These are phyloP conservation scores for Dermolepida albohirtum DNA, from an alignment of 2,888 invertebrate genomes.

Conservation along the genomic window DNA sequence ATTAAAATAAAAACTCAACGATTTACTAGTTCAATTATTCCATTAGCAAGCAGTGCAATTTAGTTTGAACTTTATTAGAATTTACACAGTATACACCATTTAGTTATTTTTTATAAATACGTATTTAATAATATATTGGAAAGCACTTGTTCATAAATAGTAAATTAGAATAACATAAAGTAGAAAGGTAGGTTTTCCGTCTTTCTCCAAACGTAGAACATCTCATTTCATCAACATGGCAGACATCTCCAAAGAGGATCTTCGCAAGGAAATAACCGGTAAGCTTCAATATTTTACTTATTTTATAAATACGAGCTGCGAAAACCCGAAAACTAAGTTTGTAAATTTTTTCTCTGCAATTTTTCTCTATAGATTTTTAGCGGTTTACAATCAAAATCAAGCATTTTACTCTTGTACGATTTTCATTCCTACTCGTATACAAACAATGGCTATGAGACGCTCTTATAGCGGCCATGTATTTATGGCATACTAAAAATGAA, in stretches of 20 bases:
- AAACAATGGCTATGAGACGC: slow-evolving; percentile 70
- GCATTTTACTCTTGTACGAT: slow-evolving; percentile 67
- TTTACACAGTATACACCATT: no score
- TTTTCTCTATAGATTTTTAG: slow-evolving; percentile 61
- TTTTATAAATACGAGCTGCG: slow-evolving; percentile 56
- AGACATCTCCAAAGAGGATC: slow-evolving; percentile 80
- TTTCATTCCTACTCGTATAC: slow-evolving; percentile 55
- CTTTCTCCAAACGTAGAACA: slow-evolving; percentile 41
- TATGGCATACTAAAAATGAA: slow-evolving; percentile 61
- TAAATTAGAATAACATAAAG: no score
- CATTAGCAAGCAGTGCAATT: no score
- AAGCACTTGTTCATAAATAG: no score
- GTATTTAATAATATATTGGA: no score
- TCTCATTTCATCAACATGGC: slow-evolving; percentile 75
- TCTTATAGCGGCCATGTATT: slow-evolving; percentile 58
- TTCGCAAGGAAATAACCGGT: slow-evolving; percentile 85
- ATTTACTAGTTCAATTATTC: no score
- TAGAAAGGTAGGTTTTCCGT: slow-evolving; percentile 42
- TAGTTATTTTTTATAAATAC: no score
- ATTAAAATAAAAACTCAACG: no score
- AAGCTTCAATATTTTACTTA: slow-evolving; percentile 67
- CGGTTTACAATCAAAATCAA: slow-evolving; percentile 65
- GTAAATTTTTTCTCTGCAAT: slow-evolving; percentile 59
- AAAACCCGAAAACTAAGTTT: slow-evolving; percentile 60
- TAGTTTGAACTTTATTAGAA: no score